These are phyloP conservation scores for Zaprionus nigranus DNA, from an alignment of 1,140 invertebrate genomes.

Conservation along the genomic window DNA sequence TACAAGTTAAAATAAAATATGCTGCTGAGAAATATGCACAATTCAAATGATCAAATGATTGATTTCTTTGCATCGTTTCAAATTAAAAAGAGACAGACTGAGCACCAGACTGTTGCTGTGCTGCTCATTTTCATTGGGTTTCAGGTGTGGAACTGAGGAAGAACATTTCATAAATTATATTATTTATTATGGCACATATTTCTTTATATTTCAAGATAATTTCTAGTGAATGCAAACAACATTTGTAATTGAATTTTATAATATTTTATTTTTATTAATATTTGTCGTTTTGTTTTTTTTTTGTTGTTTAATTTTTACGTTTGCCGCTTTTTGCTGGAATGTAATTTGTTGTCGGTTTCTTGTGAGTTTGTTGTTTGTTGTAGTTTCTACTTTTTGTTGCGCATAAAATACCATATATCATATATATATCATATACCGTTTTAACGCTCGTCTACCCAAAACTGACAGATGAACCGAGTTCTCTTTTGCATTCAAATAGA, in stretches of 20 bases:
- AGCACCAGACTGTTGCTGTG: not conserved
- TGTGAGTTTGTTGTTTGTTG: conserved; percentile 50
- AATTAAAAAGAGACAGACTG: not conserved
- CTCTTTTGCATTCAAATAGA: not conserved
- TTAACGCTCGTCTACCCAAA: conserved; percentile 9
- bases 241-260: conserved; percentile 62
- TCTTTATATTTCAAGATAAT: not conserved
- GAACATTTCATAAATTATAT: not conserved
- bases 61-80: not conserved
- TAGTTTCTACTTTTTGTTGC: conserved; percentile 41
- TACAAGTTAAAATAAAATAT: conserved; percentile 55
- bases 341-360: conserved; percentile 47
- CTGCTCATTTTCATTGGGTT: conserved; percentile 1
- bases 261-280: conserved; percentile 78
- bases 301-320: conserved; percentile 44
- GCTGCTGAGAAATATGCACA: conserved; percentile 51
- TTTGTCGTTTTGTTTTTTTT: conserved; percentile 48
- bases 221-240: conserved; percentile 15
- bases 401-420: conserved; percentile 63
- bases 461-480: not conserved
- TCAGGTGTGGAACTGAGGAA: not conserved
- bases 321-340: conserved; percentile 44
- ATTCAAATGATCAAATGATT: conserved; percentile 19
- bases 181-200: not conserved
- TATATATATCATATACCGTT: not conserved